These are phyloP conservation scores for Struthidea cinerea DNA, from an alignment of 2,113 vertebrate genomes.

Conservation along the genomic window DNA sequence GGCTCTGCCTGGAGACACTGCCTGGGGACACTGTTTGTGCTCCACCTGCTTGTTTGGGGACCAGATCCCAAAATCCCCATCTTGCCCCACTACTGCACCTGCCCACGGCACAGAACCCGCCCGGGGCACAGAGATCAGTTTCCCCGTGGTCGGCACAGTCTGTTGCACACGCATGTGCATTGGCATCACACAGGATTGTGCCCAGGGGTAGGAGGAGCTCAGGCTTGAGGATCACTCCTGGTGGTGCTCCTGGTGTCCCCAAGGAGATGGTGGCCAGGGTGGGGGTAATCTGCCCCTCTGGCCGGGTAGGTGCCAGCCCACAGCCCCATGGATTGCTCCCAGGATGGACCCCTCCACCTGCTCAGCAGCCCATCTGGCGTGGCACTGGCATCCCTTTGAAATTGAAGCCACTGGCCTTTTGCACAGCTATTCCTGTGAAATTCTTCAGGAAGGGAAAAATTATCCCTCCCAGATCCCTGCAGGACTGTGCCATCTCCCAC, in stretches of 20 bases:
- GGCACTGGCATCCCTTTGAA: slow-evolving; percentile 29
- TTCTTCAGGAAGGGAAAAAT: slow-evolving; percentile 52
- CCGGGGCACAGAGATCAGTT: not conserved
- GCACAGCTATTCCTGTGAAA: slow-evolving; percentile 7
- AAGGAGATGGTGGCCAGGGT: accelerated
- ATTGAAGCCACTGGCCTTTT: not conserved
- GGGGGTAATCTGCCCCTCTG: not conserved
- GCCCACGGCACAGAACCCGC: accelerated
- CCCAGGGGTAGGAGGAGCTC: accelerated
- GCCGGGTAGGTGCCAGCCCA: not conserved
- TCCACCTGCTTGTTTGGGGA: not conserved
- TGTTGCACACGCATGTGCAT: accelerated
- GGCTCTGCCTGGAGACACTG: not conserved
- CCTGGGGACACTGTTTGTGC: not conserved
- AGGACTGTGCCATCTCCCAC: not conserved
- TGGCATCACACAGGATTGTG: not conserved
- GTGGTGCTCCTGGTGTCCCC: not conserved
- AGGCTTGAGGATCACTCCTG: not conserved
- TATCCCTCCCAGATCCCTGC: not conserved
- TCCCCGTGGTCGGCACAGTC: accelerated
- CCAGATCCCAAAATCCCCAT: not conserved
- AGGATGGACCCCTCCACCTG: not conserved
- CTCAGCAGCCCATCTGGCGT: not conserved
- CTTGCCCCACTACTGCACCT: accelerated
- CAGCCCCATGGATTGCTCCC: accelerated